phyloP scores from a whole-genome alignment of 2,113 vertebrate genomes.

The Chloroceryle aenea region DNA sequence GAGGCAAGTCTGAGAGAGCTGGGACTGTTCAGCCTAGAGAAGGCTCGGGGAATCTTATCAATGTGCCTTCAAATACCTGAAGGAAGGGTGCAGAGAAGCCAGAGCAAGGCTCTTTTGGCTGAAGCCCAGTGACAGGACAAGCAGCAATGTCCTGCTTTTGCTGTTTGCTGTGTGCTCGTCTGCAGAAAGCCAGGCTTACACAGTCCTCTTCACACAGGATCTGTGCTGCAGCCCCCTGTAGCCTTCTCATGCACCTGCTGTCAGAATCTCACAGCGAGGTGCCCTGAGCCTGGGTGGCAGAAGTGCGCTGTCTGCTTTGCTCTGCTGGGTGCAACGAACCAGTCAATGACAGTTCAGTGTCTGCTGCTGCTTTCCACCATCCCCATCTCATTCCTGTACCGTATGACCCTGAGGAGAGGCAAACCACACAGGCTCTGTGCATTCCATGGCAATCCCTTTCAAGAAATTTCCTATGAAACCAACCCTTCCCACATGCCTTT shows the following conservation, averaged over 20 bases:
- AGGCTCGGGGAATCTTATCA: background rate
- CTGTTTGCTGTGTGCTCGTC: background rate
- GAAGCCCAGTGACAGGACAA: background rate
- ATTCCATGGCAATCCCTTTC: background rate
- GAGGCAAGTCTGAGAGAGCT: background rate
- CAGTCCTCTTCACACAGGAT: background rate
- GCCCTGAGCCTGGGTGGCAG: accelerated
- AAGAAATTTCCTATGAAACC: background rate
- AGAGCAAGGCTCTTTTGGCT: background rate
- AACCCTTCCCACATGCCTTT: background rate
- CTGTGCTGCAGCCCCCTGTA: background rate
- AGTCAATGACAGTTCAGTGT: background rate
- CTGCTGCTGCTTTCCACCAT: background rate
- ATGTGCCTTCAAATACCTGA: background rate
- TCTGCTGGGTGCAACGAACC: accelerated
- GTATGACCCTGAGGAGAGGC: background rate
- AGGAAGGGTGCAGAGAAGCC: background rate
- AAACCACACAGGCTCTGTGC: background rate
- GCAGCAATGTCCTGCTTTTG: background rate
- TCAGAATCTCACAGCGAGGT: too few relatives aligned
- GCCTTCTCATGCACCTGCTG: accelerated
- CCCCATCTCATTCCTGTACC: background rate
- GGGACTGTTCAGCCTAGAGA: background rate
- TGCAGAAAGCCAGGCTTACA: background rate
- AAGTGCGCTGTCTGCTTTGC: background rate